Base-by-base conservation (phyloP, 2,888 invertebrate genomes). In the Zygothrica quintamaculata region DNA sequence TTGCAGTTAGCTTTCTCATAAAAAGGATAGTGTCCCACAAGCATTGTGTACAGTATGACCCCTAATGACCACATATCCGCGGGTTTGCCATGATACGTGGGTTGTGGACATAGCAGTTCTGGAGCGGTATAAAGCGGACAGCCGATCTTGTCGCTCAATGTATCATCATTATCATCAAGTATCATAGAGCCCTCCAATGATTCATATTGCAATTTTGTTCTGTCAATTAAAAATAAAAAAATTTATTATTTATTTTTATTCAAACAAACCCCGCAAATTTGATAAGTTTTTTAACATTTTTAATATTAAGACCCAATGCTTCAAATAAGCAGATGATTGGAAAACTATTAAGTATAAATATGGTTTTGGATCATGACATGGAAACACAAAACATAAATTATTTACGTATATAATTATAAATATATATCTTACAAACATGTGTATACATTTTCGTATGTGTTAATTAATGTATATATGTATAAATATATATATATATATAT, bases 41-140 rank as follows among this genome's bases (percentile, higher is more conserved):
- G 80, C 89, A 90, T 90, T 1, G 90, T 90, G 50, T 91, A 90
- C 0, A 90, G 76, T 37, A 91, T 89, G 1, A 91, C 90, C 9
- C 90, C 90, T 11, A 90, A 67, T 0, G 91, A 90, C 90, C 90
- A 90, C 87, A 90, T 90, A 57, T 90, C 90, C 16, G 90, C 90
- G 3, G 90, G 90, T 50, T 90, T 90, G 11, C 90, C 90, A 37
- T 85, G 84, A 44, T 91, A 90, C 1, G 88, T 90, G 1, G 90
- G 88, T 66, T 88, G 87, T 0, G 89, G 88, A 33, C 90, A 90
- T 0, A 90, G 77, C 3, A 90, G 48, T 58, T 90, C 90, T 4
- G 90, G 90, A 9, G 90, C 91, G 3, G 91, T 90, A 46, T 90
- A 90, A 7, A 91, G 61, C 0, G 91, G 91, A 12, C 90, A 90